phyloP scores from a whole-genome alignment of 2,113 vertebrate species.

The Chaetodon trifascialis region DNA sequence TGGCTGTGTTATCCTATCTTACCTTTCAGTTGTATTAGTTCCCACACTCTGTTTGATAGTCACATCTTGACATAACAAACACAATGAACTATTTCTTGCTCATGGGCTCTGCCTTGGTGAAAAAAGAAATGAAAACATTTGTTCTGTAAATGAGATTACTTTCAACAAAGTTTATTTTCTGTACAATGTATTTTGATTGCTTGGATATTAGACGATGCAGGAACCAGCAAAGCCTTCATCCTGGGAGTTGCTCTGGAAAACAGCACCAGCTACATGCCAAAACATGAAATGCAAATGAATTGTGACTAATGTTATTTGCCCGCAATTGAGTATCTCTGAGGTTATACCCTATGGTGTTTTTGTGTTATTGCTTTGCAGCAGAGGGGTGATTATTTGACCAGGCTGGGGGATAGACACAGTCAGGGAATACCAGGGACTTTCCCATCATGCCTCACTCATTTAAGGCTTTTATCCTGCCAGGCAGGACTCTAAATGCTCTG shows the following conservation, averaged over 20 bases:
- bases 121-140: conserved; percentile 2
- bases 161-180: not conserved
- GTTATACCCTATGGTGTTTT: conserved; percentile 36
- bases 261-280: not conserved
- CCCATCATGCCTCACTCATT: conserved; percentile 50
- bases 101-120: not conserved
- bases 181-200: not conserved
- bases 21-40: conserved; percentile 19
- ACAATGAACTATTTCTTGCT: not conserved
- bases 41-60: conserved; percentile 23
- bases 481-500: conserved; percentile 7
- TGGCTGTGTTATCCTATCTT: conserved; percentile 27
- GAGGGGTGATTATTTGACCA: conserved; percentile 37
- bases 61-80: conserved; percentile 24
- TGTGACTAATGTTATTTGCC: conserved; percentile 40
- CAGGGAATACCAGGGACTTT: conserved; percentile 62
- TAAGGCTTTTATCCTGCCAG: conserved; percentile 30
- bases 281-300: conserved; percentile 14
- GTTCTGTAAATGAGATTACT: not conserved
- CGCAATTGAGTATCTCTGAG: conserved; percentile 5
- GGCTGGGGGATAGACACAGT: not conserved
- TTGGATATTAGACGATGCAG: conserved; percentile 2
- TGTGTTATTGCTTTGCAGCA: conserved; percentile 34
- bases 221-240: not conserved
- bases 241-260: conserved; percentile 5